Conservation (phyloP, 2,113 vertebrate genomes). For the Dasyurus viverrinus region DNA sequence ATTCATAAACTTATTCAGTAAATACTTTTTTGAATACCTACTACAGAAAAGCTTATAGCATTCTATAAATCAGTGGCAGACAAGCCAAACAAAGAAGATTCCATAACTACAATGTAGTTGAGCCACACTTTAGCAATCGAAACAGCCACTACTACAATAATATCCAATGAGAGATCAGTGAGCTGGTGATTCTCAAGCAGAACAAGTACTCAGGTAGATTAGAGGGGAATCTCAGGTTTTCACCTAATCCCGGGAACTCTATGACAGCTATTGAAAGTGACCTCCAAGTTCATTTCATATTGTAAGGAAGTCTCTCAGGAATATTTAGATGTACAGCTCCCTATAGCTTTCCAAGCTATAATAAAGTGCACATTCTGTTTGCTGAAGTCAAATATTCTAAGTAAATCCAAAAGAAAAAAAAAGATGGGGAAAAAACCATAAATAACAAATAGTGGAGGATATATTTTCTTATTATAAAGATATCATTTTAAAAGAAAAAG, state of each 20-base stretch:
- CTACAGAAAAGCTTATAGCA: background rate
- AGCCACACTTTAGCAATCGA: background rate
- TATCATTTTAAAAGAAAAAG: background rate
- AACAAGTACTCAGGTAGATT: background rate
- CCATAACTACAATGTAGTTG: background rate
- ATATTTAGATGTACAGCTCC: background rate
- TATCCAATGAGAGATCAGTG: background rate
- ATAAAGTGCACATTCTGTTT: background rate
- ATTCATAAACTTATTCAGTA: background rate
- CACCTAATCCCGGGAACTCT: background rate
- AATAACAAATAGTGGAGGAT: background rate
- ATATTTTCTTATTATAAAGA: background rate
- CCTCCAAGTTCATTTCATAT: background rate
- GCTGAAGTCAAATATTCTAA: background rate
- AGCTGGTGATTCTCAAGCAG: background rate
- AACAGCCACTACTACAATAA: background rate
- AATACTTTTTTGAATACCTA: slow-evolving; percentile 1
- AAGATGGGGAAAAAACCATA: background rate
- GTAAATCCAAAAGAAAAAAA: background rate
- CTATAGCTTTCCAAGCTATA: background rate
- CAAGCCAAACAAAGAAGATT: background rate
- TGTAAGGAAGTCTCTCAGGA: background rate
- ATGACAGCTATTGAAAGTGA: background rate
- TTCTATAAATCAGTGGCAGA: background rate
- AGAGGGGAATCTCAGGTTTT: background rate